Conservation (phyloP, 2,113 vertebrate genomes). For the Dipodomys ordii region DNA sequence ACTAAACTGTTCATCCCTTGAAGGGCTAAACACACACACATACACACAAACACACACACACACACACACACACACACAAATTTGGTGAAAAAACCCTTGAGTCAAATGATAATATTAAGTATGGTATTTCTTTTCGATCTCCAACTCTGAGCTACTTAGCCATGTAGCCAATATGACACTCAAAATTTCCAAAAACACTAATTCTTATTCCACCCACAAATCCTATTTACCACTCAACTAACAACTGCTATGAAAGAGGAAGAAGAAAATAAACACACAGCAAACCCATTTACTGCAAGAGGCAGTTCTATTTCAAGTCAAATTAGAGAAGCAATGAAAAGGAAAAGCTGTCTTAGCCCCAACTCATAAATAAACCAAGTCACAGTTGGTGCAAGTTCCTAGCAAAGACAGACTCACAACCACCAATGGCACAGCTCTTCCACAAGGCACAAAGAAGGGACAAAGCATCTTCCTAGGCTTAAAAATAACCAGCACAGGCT, state of each 20-base stretch:
- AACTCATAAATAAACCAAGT: constrained; percentile 59
- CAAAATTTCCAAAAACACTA: not conserved
- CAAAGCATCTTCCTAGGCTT: not conserved
- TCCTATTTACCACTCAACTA: constrained; percentile 23
- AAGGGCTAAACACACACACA: not conserved
- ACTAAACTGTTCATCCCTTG: not conserved
- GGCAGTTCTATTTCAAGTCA: constrained; percentile 48
- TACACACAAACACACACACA: not conserved
- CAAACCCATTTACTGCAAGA: not conserved
- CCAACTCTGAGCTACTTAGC: not conserved
- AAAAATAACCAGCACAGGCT: not conserved
- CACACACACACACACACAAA: not conserved
- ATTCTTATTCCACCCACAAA: constrained; percentile 11
- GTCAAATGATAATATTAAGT: constrained; percentile 10
- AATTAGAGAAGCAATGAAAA: constrained; percentile 48
- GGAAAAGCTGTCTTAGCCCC: constrained; percentile 39
- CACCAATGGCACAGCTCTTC: not conserved
- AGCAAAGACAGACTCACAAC: not conserved
- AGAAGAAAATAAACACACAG: not conserved
- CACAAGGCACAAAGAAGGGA: not conserved
- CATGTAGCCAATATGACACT: not conserved
- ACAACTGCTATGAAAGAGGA: not conserved
- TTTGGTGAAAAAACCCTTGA: not conserved
- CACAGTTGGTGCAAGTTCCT: constrained; percentile 27
- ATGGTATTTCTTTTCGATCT: not conserved